Conservation (phyloP, 2,888 invertebrate species). For the Epicampocera succincta region DNA sequence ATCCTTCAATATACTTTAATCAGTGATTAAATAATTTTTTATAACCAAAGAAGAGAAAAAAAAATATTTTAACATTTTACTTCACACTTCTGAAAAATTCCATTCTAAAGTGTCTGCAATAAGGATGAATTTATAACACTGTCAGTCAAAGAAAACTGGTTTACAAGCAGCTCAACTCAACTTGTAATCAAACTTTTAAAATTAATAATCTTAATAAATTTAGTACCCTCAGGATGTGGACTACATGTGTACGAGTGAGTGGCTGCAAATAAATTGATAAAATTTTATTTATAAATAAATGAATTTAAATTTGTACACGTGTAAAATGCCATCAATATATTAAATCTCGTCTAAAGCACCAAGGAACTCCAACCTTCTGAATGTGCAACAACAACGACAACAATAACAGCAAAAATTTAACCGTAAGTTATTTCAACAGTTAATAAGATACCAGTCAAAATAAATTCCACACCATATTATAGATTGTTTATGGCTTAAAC, state of each 20-base stretch:
- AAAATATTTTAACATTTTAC: neutral
- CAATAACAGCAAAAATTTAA: conserved; percentile 1
- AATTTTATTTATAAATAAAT: conserved; percentile 58
- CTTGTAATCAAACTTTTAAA: conserved; percentile 40
- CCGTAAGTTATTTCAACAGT: conserved; percentile 60
- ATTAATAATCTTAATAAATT: conserved; percentile 58
- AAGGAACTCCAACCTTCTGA: neutral
- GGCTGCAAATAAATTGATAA: conserved; percentile 44
- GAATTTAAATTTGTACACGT: conserved; percentile 47
- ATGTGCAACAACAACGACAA: conserved; percentile 21
- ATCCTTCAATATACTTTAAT: neutral
- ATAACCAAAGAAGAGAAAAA: neutral
- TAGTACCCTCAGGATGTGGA: conserved; percentile 1
- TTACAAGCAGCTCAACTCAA: conserved; percentile 19
- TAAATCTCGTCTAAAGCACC: conserved; percentile 1
- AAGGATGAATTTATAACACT: conserved; percentile 30
- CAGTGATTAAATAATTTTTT: neutral
- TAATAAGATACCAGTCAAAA: conserved; percentile 62
- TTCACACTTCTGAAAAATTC: conserved; percentile 38
- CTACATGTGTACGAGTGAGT: neutral
- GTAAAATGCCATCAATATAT: conserved; percentile 35
- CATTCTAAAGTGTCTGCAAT: conserved; percentile 44
- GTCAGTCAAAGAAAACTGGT: conserved; percentile 36
- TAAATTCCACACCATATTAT: conserved; percentile 54
- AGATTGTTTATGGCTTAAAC: conserved; percentile 37